Evolutionary conservation across 2,888 invertebrate species (phyloP).

Genomic region (Ypsolopha scabrella): DNA sequence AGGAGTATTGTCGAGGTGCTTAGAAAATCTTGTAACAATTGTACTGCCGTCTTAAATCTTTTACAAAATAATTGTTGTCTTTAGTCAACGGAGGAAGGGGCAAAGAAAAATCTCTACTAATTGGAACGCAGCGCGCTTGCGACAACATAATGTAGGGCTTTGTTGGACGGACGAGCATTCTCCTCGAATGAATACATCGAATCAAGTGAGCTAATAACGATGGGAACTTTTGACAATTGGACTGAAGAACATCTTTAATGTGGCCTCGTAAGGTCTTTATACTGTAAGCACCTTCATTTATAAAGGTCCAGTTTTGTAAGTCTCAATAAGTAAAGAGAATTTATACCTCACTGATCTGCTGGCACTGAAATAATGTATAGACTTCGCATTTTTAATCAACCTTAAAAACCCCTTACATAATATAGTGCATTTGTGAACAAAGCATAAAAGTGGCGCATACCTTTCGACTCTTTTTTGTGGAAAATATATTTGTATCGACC

Average conservation of each 20-base stretch:
- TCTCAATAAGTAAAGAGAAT: no score
- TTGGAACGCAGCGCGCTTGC: conserved; percentile 51
- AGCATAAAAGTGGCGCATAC: conserved; percentile 3
- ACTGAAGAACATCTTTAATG: conserved; percentile 27
- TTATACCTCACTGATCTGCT: no score
- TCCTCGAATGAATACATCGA: conserved; percentile 41
- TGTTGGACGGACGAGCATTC: conserved; percentile 48
- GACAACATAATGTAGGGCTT: conserved; percentile 59
- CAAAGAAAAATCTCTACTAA: conserved; percentile 63
- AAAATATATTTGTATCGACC: background rate
- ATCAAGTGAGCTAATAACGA: conserved; percentile 46
- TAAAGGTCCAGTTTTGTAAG: no score
- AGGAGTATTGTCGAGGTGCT: conserved; percentile 56
- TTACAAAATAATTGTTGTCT: conserved; percentile 43
- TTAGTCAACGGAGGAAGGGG: conserved; percentile 32
- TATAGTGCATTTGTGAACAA: background rate
- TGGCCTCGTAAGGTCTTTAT: conserved; percentile 12
- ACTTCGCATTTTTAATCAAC: no score
- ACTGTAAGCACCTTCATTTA: conserved; percentile 12
- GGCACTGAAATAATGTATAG: no score
- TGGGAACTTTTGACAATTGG: conserved; percentile 40
- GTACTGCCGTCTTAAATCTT: conserved; percentile 56
- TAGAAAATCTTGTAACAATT: conserved; percentile 64
- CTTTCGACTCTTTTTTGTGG: background rate
- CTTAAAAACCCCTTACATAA: no score